Evolutionary conservation across 2,888 invertebrate genomes (phyloP).

Genomic region (Apamea monoglypha): DNA sequence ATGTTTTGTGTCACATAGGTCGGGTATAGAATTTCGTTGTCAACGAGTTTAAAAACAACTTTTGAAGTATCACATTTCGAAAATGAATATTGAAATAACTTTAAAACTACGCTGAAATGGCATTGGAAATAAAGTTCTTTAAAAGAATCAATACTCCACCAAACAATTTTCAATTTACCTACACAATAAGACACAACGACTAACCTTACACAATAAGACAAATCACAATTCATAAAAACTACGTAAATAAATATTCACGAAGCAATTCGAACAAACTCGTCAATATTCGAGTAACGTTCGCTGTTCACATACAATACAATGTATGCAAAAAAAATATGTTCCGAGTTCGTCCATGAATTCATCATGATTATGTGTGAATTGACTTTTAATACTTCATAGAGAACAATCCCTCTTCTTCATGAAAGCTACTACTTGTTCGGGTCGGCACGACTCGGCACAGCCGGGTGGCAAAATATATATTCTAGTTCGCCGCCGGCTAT

Average conservation of each 20-base stretch:
- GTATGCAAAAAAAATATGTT: too few relatives aligned
- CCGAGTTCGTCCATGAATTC: too few relatives aligned
- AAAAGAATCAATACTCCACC: neutral
- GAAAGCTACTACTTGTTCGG: neutral
- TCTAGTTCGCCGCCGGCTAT: neutral
- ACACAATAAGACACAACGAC: neutral
- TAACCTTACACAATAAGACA: neutral
- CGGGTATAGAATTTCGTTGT: neutral
- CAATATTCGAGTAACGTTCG: too few relatives aligned
- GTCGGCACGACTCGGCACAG: too few relatives aligned
- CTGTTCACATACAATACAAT: too few relatives aligned
- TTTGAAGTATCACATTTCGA: neutral
- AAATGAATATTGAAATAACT: neutral
- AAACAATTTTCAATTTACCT: neutral
- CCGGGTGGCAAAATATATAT: too few relatives aligned
- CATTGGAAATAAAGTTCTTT: neutral
- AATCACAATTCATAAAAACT: too few relatives aligned
- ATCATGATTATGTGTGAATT: slow-evolving; percentile 19
- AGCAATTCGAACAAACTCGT: too few relatives aligned
- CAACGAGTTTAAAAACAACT: neutral
- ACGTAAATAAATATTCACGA: too few relatives aligned
- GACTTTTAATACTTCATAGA: neutral
- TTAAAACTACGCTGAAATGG: neutral
- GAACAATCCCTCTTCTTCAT: slow-evolving; percentile 1
- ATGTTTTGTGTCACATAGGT: neutral